A percentile compares a stretch with the other conserved stretches of the same genome.
phyloP scores from a whole-genome alignment of 2,113 vertebrate species.

The Sprattus sprattus region DNA sequence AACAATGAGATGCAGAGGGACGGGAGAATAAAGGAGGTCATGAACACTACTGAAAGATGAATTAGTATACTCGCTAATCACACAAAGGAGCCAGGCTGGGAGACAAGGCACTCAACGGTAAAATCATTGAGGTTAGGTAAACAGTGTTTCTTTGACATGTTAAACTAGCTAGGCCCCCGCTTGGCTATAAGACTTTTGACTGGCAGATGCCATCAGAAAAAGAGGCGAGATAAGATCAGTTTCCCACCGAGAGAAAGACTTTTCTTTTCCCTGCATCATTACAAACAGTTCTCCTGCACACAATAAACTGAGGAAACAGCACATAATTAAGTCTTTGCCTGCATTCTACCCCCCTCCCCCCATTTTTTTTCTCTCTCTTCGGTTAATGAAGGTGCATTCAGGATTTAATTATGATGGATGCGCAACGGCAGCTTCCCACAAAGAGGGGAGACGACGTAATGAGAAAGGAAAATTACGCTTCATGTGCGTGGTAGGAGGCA shows the following conservation, averaged over 20 bases:
- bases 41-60: constrained; percentile 54
- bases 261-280: constrained; percentile 48
- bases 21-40: constrained; percentile 53
- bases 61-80: constrained; percentile 64
- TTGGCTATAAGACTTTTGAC: constrained; percentile 44
- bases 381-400: constrained; percentile 51
- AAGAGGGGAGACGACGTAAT: constrained; percentile 28
- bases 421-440: constrained; percentile 34
- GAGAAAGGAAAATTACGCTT: not conserved
- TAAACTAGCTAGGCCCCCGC: not conserved
- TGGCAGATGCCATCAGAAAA: constrained; percentile 57
- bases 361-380: constrained; percentile 15
- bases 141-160: constrained; percentile 49
- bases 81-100: constrained; percentile 46
- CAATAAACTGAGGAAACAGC: constrained; percentile 46
- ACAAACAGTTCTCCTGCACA: constrained; percentile 48
- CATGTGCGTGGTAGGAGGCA: not conserved
- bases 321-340: constrained; percentile 44
- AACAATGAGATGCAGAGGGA: constrained; percentile 37
- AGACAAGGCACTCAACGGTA: constrained; percentile 49
- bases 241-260: constrained; percentile 54
- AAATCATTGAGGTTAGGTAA: constrained; percentile 55
- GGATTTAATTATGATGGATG: constrained; percentile 45
- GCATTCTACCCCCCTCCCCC: constrained; percentile 5
- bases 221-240: constrained; percentile 55